phyloP scores from a whole-genome alignment of 1,140 invertebrate species.

The Sminthurinus signatus region DNA sequence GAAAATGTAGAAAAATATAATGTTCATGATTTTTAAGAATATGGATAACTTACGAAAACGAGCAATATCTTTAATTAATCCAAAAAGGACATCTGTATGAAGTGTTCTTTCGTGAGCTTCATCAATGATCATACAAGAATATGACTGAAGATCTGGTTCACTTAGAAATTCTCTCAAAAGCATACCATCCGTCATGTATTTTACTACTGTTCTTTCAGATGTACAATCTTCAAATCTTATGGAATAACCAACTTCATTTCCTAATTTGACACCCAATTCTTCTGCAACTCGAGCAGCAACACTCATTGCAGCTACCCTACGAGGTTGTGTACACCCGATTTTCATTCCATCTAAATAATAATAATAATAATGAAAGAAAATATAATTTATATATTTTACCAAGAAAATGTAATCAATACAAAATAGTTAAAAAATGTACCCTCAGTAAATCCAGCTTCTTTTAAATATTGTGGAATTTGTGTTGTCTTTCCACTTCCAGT shows the following conservation, averaged over 20 bases:
- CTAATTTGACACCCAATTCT: constrained; percentile 64
- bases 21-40: too few species aligned
- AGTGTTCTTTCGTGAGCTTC: constrained; percentile 97
- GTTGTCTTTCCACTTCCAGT: constrained; percentile 90
- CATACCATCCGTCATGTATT: constrained; percentile 99
- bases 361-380: constrained; percentile 9
- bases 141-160: constrained; percentile 89
- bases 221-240: constrained; percentile 76
- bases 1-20: too few species aligned
- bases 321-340: constrained; percentile 69
- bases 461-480: constrained; percentile 95
- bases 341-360: constrained; percentile 60
- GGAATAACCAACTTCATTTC: constrained; percentile 67
- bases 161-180: constrained; percentile 93
- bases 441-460: constrained; percentile 80
- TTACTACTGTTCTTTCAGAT: constrained; percentile 74
- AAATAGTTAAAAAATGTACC: constrained; percentile 16
- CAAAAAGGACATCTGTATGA: constrained; percentile 97
- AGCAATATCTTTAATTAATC: constrained; percentile 95
- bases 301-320: constrained; percentile 72
- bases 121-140: constrained; percentile 98
- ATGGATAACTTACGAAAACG: constrained; percentile 84
- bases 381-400: too few species aligned
- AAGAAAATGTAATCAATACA: constrained; percentile 8
- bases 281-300: constrained; percentile 66